Evolutionary conservation across 2,888 invertebrate genomes (phyloP).

Genomic region (Dolichopus griseipennis): DNA sequence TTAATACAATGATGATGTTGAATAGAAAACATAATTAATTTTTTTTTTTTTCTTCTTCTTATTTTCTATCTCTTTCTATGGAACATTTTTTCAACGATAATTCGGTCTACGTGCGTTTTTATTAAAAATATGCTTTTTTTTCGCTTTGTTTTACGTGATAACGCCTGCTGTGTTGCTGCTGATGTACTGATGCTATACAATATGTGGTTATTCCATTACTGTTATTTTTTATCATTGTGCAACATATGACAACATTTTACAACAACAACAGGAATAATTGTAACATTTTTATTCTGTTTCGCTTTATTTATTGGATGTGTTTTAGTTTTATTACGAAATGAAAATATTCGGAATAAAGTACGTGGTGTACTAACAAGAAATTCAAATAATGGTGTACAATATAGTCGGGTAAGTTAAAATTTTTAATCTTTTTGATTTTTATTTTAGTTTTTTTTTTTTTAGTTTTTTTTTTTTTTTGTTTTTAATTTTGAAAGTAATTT

Average conservation of each 20-base stretch:
- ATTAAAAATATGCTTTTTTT: too few species aligned
- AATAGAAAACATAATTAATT: constrained; percentile 1
- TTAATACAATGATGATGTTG: background rate
- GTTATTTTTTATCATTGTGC: background rate
- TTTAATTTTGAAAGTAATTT: too few species aligned
- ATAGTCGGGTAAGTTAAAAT: constrained; percentile 5
- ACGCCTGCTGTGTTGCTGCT: background rate
- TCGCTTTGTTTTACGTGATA: background rate
- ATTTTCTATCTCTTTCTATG: background rate
- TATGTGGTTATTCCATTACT: too few species aligned
- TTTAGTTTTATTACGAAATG: background rate
- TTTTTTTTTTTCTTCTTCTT: background rate
- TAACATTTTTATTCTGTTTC: background rate
- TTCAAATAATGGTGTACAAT: constrained; percentile 5
- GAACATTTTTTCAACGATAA: background rate
- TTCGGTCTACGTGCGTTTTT: too few species aligned
- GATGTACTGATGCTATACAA: too few species aligned
- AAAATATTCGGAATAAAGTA: background rate
- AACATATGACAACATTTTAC: background rate
- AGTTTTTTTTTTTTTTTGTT: too few species aligned
- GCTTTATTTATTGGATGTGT: background rate
- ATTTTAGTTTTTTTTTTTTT: too few species aligned
- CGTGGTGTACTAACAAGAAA: background rate
- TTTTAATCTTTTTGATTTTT: background rate
- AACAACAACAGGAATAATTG: background rate